Conservation (phyloP, 2,113 vertebrate species). For the Hemichromis elongatus region DNA sequence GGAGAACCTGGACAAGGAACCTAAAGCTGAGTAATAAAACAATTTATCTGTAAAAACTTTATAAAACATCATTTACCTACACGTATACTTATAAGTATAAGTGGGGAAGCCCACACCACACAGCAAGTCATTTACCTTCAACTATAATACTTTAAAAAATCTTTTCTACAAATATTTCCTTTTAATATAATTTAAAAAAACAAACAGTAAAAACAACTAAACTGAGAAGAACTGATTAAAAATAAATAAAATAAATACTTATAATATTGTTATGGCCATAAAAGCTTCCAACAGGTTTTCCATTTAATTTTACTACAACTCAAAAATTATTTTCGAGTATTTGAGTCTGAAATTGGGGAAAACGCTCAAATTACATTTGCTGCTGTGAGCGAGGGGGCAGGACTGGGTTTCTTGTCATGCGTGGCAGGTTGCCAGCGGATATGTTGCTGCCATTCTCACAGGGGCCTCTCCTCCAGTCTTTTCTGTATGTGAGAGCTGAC, state of each 20-base stretch:
- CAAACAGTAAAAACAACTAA: not conserved
- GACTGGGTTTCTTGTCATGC: conserved; percentile 54
- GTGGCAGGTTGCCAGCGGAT: conserved; percentile 54
- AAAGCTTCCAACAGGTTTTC: not conserved
- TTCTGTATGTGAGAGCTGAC: conserved; percentile 53
- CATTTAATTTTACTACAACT: not conserved
- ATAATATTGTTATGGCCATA: not conserved
- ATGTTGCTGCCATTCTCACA: conserved; percentile 37
- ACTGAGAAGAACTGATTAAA: not conserved
- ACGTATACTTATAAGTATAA: not conserved
- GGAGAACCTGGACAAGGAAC: not conserved
- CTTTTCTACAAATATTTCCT: not conserved
- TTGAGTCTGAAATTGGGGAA: not conserved
- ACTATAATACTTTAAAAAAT: not conserved
- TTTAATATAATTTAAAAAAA: not conserved
- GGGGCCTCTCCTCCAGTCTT: conserved; percentile 48
- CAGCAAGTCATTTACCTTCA: not conserved
- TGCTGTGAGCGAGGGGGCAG: conserved; percentile 22
- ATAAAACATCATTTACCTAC: not conserved
- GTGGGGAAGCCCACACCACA: too few relatives aligned
- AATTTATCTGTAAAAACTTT: not conserved
- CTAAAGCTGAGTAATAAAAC: not conserved
- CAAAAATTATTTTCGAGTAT: not conserved
- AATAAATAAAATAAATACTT: too few relatives aligned
- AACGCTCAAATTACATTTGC: conserved; percentile 35